A percentile compares a stretch with the other conserved stretches of the same genome.
Conservation (phyloP, 2,113 vertebrate genomes). For the Elephantulus edwardii region DNA sequence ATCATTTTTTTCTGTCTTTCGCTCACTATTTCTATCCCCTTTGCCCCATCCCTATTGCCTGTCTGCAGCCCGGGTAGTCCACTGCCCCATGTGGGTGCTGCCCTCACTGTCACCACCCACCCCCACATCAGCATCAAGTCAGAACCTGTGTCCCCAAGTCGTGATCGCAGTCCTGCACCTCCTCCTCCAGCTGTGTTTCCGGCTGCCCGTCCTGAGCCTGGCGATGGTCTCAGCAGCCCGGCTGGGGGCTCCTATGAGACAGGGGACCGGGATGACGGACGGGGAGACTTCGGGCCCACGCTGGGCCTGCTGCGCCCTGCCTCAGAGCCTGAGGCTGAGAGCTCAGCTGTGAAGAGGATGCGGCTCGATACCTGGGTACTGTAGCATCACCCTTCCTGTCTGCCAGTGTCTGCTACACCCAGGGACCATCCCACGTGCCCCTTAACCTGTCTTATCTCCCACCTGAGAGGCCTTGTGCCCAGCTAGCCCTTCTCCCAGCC, state of each 20-base stretch:
- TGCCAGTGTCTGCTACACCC: conserved; percentile 50
- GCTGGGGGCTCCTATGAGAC: conserved; percentile 93
- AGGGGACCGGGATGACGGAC: conserved; percentile 92
- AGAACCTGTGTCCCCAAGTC: conserved; percentile 94
- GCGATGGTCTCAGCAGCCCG: conserved; percentile 95
- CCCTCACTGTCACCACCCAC: conserved; percentile 95
- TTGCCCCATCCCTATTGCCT: neutral
- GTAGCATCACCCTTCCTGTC: conserved; percentile 80
- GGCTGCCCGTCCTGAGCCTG: conserved; percentile 88
- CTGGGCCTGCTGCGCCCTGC: conserved; percentile 90
- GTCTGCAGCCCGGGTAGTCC: conserved; percentile 90
- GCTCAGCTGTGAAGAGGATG: conserved; percentile 92
- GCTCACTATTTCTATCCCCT: neutral
- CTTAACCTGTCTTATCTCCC: conserved; percentile 23
- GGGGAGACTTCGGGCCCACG: conserved; percentile 87
- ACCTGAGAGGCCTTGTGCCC: conserved; percentile 53
- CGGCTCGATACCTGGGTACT: conserved; percentile 95
- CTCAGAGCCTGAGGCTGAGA: conserved; percentile 89
- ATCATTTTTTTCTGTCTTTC: conserved; percentile 44
- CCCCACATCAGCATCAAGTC: conserved; percentile 96
- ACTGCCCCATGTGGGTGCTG: conserved; percentile 91
- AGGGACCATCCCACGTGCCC: conserved; percentile 34
- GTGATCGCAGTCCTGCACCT: conserved; percentile 90
- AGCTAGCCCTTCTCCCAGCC: neutral
- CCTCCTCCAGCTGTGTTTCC: conserved; percentile 90